Evolutionary conservation across 2,113 vertebrate species (phyloP).

Genomic region (Hypocryptadius cinnamomeus): DNA sequence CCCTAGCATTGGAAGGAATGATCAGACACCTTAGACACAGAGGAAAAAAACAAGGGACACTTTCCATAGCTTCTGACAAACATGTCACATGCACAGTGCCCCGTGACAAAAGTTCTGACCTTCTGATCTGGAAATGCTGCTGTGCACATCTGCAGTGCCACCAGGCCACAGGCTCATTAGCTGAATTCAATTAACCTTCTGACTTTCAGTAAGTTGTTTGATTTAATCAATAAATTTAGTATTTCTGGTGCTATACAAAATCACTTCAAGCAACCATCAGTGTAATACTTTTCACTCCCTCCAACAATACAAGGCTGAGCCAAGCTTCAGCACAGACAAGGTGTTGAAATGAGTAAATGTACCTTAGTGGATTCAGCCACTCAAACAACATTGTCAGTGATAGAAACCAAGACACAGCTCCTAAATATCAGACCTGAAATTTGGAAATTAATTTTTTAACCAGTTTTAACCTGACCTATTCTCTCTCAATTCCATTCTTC

Average conservation of each 20-base stretch:
- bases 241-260: neutral
- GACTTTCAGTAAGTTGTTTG: neutral
- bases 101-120: neutral
- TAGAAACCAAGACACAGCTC: neutral
- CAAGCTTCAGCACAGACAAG: neutral
- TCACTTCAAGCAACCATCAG: neutral
- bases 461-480: neutral
- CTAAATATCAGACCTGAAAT: neutral
- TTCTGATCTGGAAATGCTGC: neutral
- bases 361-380: neutral
- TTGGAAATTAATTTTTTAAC: neutral
- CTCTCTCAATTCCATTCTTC: neutral
- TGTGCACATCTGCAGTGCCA: neutral
- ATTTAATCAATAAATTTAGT: neutral
- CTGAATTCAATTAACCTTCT: neutral
- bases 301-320: neutral
- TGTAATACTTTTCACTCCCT: neutral
- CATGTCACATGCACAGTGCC: neutral
- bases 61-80: neutral
- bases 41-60: neutral
- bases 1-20: constrained; percentile 70
- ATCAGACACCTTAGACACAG: neutral
- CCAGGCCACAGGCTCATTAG: neutral
- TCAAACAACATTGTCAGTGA: neutral
- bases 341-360: neutral